Percentiles rank a stretch among this genome's conserved stretches.
Evolutionary conservation across 2,888 invertebrate genomes (phyloP).

Genomic region (Lobophora halterata): DNA sequence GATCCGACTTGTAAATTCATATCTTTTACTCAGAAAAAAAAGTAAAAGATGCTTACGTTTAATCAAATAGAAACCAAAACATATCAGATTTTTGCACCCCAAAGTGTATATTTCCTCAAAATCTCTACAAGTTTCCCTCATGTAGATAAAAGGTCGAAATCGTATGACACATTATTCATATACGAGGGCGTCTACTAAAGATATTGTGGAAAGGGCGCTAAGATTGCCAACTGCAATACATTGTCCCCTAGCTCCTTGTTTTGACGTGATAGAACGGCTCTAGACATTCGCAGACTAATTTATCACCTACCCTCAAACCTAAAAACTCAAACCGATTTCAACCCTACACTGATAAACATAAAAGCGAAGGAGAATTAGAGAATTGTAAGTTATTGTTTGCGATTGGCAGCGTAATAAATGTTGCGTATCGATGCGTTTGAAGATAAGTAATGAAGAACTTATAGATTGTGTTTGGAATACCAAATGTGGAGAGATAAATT

Average conservation of each 20-base stretch:
- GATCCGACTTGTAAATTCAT: too few species aligned
- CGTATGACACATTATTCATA: slow-evolving; percentile 78
- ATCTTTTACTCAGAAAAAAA: not conserved
- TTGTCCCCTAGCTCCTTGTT: slow-evolving; percentile 74
- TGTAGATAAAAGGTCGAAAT: slow-evolving; percentile 72
- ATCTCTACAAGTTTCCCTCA: slow-evolving; percentile 58
- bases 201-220: slow-evolving; percentile 79
- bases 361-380: slow-evolving; percentile 8
- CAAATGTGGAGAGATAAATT: slow-evolving; percentile 50
- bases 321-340: slow-evolving; percentile 22
- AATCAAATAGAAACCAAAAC: slow-evolving; percentile 27
- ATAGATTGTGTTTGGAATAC: slow-evolving; percentile 64
- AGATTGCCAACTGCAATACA: slow-evolving; percentile 78
- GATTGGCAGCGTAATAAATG: slow-evolving; percentile 70
- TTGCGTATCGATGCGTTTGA: slow-evolving; percentile 78
- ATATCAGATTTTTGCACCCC: slow-evolving; percentile 31
- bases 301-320: slow-evolving; percentile 30
- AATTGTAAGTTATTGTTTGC: slow-evolving; percentile 33
- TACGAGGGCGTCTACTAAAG: slow-evolving; percentile 75
- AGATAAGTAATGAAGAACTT: slow-evolving; percentile 78
- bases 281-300: slow-evolving; percentile 58
- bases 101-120: slow-evolving; percentile 38
- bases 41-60: slow-evolving; percentile 3
- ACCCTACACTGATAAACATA: slow-evolving; percentile 26
- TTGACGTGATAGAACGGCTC: slow-evolving; percentile 75